Evolutionary conservation across 2,113 vertebrate genomes (phyloP).

Genomic region (Trogon surrucura): DNA sequence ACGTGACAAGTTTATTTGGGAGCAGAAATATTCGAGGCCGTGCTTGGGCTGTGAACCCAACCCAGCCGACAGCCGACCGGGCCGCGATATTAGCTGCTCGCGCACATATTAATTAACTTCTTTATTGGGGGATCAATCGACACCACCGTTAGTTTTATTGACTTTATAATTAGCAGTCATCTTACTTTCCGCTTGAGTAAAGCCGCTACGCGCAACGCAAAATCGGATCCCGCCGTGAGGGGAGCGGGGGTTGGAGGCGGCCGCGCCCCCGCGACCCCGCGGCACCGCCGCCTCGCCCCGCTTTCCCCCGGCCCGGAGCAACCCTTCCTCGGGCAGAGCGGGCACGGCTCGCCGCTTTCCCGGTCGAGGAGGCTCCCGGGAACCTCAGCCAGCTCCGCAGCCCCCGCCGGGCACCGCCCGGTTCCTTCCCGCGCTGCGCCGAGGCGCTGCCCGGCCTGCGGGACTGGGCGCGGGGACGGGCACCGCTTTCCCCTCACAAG

Average conservation of each 20-base stretch:
- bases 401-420: no score
- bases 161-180: conserved; percentile 53
- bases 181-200: conserved; percentile 59
- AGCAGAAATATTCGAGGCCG: background rate
- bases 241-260: no score
- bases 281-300: background rate
- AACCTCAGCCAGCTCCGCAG: no score
- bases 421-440: background rate
- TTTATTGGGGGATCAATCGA: conserved; percentile 58
- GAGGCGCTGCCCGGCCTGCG: background rate
- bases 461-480: no score
- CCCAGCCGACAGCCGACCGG: background rate
- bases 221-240: background rate
- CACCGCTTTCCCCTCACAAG: background rate
- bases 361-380: no score
- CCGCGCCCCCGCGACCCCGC: background rate
- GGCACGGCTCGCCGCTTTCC: no score
- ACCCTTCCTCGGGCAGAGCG: background rate
- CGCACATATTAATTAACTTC: conserved; percentile 67
- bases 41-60: background rate
- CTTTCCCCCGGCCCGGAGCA: no score
- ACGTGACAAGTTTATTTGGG: conserved; percentile 5
- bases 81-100: conserved; percentile 8
- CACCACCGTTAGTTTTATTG: conserved; percentile 9
- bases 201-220: background rate